Evolutionary conservation across 2,888 invertebrate genomes (phyloP).

Genomic region (Macrophya annulata): DNA sequence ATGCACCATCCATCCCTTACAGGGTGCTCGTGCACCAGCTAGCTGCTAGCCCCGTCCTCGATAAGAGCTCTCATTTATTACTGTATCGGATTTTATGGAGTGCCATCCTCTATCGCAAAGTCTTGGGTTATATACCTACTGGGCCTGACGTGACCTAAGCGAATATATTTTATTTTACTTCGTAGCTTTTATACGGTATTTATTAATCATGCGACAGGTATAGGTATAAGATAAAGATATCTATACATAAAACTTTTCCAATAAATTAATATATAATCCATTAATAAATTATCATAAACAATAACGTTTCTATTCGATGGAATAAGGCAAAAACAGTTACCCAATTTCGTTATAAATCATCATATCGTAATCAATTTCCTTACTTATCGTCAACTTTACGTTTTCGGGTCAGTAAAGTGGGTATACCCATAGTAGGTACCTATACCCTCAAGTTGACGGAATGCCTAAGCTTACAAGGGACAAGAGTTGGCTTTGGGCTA

Average conservation of each 20-base stretch:
- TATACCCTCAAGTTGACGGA: conserved; percentile 25
- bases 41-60: conserved; percentile 29
- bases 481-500: conserved; percentile 15
- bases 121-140: background rate
- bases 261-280: background rate
- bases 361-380: background rate
- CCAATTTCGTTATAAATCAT: background rate
- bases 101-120: conserved; percentile 22
- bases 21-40: conserved; percentile 26
- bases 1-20: conserved; percentile 45
- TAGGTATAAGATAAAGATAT: background rate
- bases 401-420: no score
- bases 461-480: conserved; percentile 40
- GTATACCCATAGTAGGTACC: no score
- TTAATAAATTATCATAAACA: background rate
- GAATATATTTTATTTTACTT: conserved; percentile 37
- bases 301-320: background rate
- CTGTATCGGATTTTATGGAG: conserved; percentile 48
- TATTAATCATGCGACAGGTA: background rate
- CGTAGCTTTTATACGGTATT: conserved; percentile 3
- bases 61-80: conserved; percentile 52
- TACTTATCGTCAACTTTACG: background rate
- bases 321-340: background rate
- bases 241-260: background rate
- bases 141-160: conserved; percentile 20